Conservation (phyloP, 2,888 invertebrate species). For the Trissolcus japonicus region DNA sequence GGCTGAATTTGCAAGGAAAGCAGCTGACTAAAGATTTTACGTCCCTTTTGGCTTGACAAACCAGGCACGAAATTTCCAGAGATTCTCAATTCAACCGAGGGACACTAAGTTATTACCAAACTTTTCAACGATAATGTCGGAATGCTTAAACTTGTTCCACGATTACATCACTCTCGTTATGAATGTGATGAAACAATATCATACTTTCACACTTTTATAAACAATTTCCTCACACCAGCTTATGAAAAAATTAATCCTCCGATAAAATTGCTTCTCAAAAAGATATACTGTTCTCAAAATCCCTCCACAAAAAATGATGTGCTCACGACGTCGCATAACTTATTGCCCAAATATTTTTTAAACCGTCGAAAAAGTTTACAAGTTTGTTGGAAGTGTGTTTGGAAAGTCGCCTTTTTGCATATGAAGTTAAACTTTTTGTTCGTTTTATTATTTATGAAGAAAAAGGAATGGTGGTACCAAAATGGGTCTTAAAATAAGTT, state of each 20-base stretch:
- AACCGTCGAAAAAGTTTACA: too few species aligned
- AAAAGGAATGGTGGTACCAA: not conserved
- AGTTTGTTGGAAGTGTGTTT: too few species aligned
- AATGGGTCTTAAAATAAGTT: conserved; percentile 8
- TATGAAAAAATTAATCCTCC: not conserved
- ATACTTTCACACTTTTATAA: conserved; percentile 31
- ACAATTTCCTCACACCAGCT: conserved; percentile 7
- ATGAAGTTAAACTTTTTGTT: not conserved
- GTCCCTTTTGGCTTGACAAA: conserved; percentile 58
- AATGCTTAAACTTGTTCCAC: conserved; percentile 19
- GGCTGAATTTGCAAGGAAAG: conserved; percentile 71
- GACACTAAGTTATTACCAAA: conserved; percentile 49
- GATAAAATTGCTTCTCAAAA: not conserved
- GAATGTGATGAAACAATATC: conserved; percentile 31
- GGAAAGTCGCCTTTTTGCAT: too few species aligned
- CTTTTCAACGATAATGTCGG: conserved; percentile 43
- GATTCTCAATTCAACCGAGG: conserved; percentile 57
- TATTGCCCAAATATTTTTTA: too few species aligned
- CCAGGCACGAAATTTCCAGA: conserved; percentile 59
- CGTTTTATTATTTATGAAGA: not conserved
- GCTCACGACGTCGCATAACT: too few species aligned
- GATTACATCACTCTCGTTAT: conserved; percentile 24
- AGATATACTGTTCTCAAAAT: not conserved
- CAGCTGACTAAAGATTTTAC: conserved; percentile 71
- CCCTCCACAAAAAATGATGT: too few species aligned